A percentile compares a stretch with the other conserved stretches of the same genome.
Evolutionary conservation across 2,797 vertebrate species (phyloP).

Genomic region (Denticeps clupeoides): DNA sequence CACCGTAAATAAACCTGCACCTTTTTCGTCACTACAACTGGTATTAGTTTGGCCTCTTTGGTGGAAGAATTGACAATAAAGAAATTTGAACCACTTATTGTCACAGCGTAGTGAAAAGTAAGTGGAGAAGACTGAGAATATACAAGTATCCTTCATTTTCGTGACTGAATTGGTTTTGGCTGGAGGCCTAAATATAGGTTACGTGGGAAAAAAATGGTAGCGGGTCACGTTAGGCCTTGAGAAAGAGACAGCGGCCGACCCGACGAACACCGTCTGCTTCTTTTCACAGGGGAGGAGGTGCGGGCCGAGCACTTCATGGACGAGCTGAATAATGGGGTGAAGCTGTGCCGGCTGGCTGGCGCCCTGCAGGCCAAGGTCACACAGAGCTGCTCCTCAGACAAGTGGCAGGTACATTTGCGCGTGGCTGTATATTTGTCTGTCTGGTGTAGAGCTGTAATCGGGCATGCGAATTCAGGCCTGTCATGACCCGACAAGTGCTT

Average conservation of each 20-base stretch:
- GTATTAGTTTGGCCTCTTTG: not conserved
- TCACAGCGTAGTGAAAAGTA: not conserved
- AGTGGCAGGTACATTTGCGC: conserved; percentile 66
- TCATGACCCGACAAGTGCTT: too few relatives aligned
- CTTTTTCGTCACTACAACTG: too few relatives aligned
- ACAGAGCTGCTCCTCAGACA: conserved; percentile 56
- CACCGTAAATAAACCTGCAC: too few relatives aligned
- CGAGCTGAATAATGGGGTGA: conserved; percentile 85
- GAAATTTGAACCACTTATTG: not conserved
- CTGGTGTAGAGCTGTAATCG: too few relatives aligned
- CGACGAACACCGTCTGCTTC: too few relatives aligned
- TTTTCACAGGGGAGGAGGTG: conserved; percentile 71
- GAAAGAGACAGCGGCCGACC: too few relatives aligned
- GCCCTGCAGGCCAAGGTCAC: conserved; percentile 76
- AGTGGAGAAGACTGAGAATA: not conserved
- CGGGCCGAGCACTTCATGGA: conserved; percentile 76
- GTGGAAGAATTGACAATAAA: not conserved
- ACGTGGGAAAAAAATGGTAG: too few relatives aligned
- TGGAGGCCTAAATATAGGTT: conserved; percentile 4
- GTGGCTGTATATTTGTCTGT: too few relatives aligned
- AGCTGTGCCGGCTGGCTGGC: conserved; percentile 74
- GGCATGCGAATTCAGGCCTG: too few relatives aligned
- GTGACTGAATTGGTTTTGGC: not conserved
- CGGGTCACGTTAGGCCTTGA: too few relatives aligned
- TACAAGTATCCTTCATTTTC: conserved; percentile 1